Conservation (phyloP, 2,797 vertebrate species). For the Syngnathus acus region DNA sequence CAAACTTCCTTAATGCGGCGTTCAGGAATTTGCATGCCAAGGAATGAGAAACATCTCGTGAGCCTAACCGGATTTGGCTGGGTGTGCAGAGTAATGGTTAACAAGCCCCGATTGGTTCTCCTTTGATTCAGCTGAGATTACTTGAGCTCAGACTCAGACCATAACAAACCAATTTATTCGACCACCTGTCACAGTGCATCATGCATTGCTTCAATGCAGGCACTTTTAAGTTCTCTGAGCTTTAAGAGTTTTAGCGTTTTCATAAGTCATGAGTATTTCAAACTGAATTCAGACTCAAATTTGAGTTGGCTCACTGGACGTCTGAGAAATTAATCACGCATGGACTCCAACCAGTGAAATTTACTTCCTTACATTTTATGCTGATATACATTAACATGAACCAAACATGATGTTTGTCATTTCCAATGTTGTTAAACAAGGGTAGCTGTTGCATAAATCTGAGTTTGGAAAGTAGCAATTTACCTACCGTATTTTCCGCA, state of each 20-base stretch:
- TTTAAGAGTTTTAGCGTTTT: neutral
- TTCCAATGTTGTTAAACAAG: too few species aligned
- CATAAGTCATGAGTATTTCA: neutral
- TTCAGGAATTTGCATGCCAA: constrained; percentile 41
- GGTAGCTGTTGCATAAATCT: too few species aligned
- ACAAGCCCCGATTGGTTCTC: constrained; percentile 46
- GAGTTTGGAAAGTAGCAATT: too few species aligned
- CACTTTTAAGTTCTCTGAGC: neutral
- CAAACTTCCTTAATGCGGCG: constrained; percentile 39
- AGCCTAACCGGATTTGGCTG: constrained; percentile 51
- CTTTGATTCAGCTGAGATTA: constrained; percentile 32
- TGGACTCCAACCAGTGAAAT: neutral
- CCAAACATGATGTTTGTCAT: too few species aligned
- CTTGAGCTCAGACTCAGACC: constrained; percentile 16
- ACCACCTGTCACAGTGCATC: neutral
- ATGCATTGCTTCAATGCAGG: neutral
- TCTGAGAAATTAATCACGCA: neutral
- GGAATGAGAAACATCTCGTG: constrained; percentile 50
- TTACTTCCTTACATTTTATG: neutral
- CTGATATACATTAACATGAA: neutral
- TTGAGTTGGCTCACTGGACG: neutral
- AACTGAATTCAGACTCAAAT: neutral
- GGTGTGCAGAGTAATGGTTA: constrained; percentile 47
- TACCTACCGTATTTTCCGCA: too few species aligned
- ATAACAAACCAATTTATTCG: neutral